A percentile compares a stretch with the other conserved stretches of the same genome.
These are phyloP conservation scores for Tenebrio molitor DNA, from an alignment of 1,140 invertebrate species.

Conservation along the genomic window DNA sequence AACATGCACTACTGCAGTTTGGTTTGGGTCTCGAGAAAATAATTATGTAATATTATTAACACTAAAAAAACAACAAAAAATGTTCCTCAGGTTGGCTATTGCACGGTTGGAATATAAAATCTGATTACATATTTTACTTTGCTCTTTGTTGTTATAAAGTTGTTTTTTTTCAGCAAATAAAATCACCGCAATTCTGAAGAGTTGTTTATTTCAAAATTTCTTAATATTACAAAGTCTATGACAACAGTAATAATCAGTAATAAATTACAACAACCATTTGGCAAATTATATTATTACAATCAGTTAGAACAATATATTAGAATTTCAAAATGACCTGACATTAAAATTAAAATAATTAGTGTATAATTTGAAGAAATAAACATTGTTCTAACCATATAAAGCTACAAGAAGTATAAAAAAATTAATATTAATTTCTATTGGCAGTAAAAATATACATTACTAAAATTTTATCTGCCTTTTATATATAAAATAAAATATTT, in stretches of 20 bases:
- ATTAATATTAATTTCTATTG: conserved; percentile 54
- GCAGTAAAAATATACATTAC: conserved; percentile 58
- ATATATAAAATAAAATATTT: conserved; percentile 60
- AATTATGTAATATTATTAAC: no score
- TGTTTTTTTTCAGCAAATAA: background rate
- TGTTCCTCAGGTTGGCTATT: no score
- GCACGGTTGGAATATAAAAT: no score
- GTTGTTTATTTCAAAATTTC: conserved; percentile 53
- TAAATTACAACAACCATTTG: conserved; percentile 53
- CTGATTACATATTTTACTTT: no score
- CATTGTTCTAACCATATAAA: conserved; percentile 51
- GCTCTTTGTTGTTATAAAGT: no score
- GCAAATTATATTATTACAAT: conserved; percentile 47
- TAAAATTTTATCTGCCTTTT: conserved; percentile 53
- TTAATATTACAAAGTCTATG: conserved; percentile 54
- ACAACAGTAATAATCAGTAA: conserved; percentile 48
- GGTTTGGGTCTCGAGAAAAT: no score
- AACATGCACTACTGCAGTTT: no score
- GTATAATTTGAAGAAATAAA: conserved; percentile 42
- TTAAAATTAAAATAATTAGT: conserved; percentile 48
- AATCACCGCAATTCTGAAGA: conserved; percentile 29
- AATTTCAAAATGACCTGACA: conserved; percentile 32
- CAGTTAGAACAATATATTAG: conserved; percentile 45
- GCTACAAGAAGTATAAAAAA: conserved; percentile 51
- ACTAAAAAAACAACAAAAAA: no score